These are phyloP conservation scores for Cryptus viduatorius DNA, from an alignment of 2,888 invertebrate species.

Conservation along the genomic window DNA sequence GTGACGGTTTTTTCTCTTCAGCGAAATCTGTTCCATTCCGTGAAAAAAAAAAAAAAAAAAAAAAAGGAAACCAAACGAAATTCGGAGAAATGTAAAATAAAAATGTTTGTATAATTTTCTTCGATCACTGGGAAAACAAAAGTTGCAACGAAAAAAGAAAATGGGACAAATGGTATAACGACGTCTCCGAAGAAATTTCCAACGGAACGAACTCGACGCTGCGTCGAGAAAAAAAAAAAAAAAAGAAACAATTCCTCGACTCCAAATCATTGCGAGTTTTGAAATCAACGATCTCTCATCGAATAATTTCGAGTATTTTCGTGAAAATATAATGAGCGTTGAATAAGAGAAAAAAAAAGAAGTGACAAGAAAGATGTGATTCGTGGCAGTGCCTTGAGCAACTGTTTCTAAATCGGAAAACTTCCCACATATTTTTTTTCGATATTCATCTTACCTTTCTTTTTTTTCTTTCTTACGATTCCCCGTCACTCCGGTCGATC, in stretches of 20 bases:
- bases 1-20: background rate
- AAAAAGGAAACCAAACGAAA: background rate
- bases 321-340: background rate
- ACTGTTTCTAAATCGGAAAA: constrained; percentile 74
- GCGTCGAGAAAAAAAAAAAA: background rate
- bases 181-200: background rate
- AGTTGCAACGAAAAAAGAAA: background rate
- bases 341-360: constrained; percentile 71
- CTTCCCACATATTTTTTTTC: constrained; percentile 20
- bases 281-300: constrained; percentile 26
- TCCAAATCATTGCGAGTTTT: background rate
- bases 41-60: background rate
- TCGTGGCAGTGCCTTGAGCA: constrained; percentile 85
- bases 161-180: background rate
- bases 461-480: constrained; percentile 44
- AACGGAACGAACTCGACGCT: background rate
- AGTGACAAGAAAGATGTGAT: constrained; percentile 67
- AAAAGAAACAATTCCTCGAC: background rate
- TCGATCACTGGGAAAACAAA: background rate
- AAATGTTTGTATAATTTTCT: background rate
- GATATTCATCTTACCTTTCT: constrained; percentile 20
- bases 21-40: background rate
- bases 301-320: background rate
- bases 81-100: background rate
- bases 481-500: constrained; percentile 14